Evolutionary conservation across 2,797 vertebrate genomes (phyloP).

Genomic region (Artibeus jamaicensis): DNA sequence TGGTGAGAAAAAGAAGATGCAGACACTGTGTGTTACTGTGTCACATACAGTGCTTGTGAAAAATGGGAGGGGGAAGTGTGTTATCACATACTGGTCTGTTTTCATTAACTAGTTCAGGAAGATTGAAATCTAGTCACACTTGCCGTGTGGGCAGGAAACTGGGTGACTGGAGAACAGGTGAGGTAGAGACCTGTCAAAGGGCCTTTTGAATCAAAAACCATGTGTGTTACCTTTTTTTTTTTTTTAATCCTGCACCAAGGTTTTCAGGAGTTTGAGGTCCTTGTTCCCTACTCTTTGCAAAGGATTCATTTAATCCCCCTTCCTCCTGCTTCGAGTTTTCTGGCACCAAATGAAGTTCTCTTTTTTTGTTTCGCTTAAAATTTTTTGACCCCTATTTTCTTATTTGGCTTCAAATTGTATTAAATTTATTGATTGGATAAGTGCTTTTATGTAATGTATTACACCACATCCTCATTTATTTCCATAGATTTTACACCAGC

Average conservation of each 20-base stretch:
- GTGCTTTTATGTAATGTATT: background rate
- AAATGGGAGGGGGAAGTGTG: background rate
- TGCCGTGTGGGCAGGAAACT: background rate
- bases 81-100: background rate
- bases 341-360: background rate
- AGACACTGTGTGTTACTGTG: background rate
- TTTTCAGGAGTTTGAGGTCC: background rate
- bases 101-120: background rate
- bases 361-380: background rate
- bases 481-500: background rate
- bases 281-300: background rate
- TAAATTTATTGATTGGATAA: background rate
- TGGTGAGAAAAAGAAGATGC: background rate
- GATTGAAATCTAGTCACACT: background rate
- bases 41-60: background rate
- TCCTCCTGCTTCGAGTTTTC: background rate
- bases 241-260: background rate
- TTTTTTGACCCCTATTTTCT: background rate
- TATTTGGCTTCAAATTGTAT: slow-evolving; percentile 19
- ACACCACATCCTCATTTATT: background rate
- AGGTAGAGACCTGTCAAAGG: background rate
- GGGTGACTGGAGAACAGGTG: background rate
- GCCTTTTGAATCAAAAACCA: background rate
- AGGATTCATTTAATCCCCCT: background rate
- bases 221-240: background rate